Evolutionary conservation across 2,888 invertebrate species (phyloP), one percentile per base, ranked within the genome.

Genomic region (Melangyna quadrimaculata): DNA sequence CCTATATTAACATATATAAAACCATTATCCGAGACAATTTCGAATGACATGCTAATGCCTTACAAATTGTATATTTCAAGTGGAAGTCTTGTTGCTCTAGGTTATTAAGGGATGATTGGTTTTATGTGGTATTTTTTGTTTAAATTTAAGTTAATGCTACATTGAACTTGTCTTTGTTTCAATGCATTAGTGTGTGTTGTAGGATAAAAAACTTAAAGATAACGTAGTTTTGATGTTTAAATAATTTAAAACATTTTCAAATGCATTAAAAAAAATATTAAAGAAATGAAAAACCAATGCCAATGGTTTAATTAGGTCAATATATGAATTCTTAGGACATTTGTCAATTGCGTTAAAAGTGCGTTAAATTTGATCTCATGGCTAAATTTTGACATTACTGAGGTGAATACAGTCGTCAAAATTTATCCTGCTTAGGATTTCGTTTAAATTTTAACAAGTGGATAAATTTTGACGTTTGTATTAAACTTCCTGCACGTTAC

Each of bases 11-110:
- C 35, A 35, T 35, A 12, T 4, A 35, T 19, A 59, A 6, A 59
- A 37, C 22, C 22, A 22, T 59, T 22, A 37, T 10, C 0, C 17
- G 12, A 67, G 24, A 37, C 67, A 48, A 51, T 24, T 67, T 67
- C 12, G 19, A 29, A 48, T 43, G 51, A 45, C 53, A 77, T 45
- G 72, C 61, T 77, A 82, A 82, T 77, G 57, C 55, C 32, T 35
- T 72, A 67, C 53, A 63, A 78, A 78, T 69, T 82, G 35, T 71
- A 77, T 71, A 77, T 75, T 40, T 48, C 51, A 57, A 73, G 35
- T 51, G 59, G 83, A 79, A 87, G 74, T 67, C 72, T 75, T 81
- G 53, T 17, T 27, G 14, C 17, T 17, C 32, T 35, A 19, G 57
- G 67, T 57, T 27, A n/a, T n/a, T n/a, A n/a, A n/a, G n/a, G n/a